phyloP scores from a whole-genome alignment of 2,888 invertebrate species.

The Corbicula japonica region DNA sequence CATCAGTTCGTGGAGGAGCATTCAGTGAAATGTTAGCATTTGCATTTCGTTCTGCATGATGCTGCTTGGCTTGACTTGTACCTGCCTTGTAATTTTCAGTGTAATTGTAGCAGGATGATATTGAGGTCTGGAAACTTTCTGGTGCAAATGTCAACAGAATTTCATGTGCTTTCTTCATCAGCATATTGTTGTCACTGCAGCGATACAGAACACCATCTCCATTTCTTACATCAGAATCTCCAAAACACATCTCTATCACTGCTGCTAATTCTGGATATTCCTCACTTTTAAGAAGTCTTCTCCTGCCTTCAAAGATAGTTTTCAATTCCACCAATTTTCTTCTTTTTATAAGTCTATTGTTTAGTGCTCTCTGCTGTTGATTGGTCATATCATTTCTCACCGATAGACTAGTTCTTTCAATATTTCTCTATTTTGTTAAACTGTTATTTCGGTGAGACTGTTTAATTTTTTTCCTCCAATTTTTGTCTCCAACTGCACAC shows the following conservation, averaged over 20 bases:
- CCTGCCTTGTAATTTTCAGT: constrained; percentile 2
- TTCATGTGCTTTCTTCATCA: constrained; percentile 3
- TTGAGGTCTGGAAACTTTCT: not conserved
- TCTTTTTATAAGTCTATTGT: not conserved
- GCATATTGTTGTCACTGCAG: not conserved
- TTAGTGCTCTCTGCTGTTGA: not conserved
- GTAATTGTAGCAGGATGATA: constrained; percentile 13
- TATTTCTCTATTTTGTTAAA: constrained; percentile 3
- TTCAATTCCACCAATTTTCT: not conserved
- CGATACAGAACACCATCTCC: constrained; percentile 10
- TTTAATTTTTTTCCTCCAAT: constrained; percentile 7
- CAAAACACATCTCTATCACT: constrained; percentile 3
- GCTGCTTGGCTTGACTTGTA: constrained; percentile 2
- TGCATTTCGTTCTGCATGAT: constrained; percentile 14
- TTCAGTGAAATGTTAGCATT: constrained; percentile 8
- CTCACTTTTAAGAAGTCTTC: not conserved
- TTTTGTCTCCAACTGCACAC: constrained; percentile 3
- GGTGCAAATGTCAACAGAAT: not conserved
- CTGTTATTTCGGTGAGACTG: not conserved
- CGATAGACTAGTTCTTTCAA: not conserved
- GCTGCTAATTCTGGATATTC: constrained; percentile 8
- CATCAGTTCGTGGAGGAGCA: constrained; percentile 13
- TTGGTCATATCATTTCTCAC: constrained; percentile 19
- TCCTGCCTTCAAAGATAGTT: not conserved
- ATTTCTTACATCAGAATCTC: not conserved